Conservation (phyloP, 2,113 vertebrate genomes). For the Ammodramus savannarum region DNA sequence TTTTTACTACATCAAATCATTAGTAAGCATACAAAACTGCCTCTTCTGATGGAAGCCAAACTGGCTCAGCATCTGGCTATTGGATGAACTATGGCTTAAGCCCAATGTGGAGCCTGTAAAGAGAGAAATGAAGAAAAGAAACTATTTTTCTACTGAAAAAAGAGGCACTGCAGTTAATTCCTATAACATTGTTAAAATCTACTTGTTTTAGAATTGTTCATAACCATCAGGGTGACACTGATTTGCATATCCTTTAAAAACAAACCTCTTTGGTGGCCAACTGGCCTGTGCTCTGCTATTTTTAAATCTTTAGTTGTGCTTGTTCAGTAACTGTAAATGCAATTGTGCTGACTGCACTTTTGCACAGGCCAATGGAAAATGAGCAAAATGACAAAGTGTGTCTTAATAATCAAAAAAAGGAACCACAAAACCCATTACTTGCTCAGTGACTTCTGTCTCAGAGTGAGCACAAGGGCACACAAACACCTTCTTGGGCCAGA, state of each 20-base stretch:
- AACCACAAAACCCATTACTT: neutral
- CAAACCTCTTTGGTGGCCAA: neutral
- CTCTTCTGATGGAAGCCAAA: neutral
- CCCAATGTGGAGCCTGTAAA: neutral
- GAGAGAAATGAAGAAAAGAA: neutral
- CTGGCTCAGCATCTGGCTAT: neutral
- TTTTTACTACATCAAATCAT: neutral
- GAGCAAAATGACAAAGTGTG: neutral
- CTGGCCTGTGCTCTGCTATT: neutral
- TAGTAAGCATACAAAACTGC: neutral
- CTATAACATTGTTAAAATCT: neutral
- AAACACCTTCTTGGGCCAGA: neutral
- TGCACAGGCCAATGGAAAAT: constrained; percentile 1
- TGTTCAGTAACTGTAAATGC: neutral
- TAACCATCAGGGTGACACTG: neutral
- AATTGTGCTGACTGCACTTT: neutral
- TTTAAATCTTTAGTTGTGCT: neutral
- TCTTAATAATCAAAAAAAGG: neutral
- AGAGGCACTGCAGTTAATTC: neutral
- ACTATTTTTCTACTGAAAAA: neutral
- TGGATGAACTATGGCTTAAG: neutral
- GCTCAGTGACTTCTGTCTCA: neutral
- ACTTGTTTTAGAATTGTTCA: neutral
- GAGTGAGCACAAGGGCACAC: neutral
- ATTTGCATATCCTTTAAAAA: neutral